Percentiles rank a stretch among this genome's conserved stretches.
phyloP scores from a whole-genome alignment of 2,797 vertebrate species.

The Muscicapa striata region DNA sequence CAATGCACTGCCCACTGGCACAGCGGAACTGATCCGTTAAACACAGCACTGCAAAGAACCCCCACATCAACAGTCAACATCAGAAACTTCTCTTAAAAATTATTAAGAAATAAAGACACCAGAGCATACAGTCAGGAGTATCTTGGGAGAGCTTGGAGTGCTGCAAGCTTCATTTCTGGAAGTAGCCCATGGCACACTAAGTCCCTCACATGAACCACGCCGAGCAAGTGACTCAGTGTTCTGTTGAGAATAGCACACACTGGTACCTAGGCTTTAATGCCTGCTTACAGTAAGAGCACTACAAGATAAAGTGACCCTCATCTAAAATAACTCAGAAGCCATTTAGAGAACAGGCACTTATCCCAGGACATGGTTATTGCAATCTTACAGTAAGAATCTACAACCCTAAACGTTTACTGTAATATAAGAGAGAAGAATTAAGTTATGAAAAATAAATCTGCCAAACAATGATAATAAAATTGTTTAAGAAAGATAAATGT shows the following conservation, averaged over 20 bases:
- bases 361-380: neutral
- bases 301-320: neutral
- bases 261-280: neutral
- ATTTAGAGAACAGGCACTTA: neutral
- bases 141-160: neutral
- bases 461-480: neutral
- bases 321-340: neutral
- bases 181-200: neutral
- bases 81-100: neutral
- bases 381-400: neutral
- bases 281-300: neutral
- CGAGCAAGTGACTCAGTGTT: neutral
- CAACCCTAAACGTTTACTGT: neutral
- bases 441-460: slow-evolving; percentile 7
- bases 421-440: neutral
- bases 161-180: neutral
- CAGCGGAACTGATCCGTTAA: slow-evolving; percentile 92
- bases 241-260: neutral
- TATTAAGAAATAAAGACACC: neutral
- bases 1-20: slow-evolving; percentile 91
- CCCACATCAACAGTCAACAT: neutral
- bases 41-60: slow-evolving; percentile 82
- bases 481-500: neutral
- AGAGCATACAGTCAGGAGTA: neutral
- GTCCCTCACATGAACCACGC: neutral